These are phyloP conservation scores for Drosophila acutilabella DNA, from an alignment of 2,888 invertebrate species.

Conservation along the genomic window DNA sequence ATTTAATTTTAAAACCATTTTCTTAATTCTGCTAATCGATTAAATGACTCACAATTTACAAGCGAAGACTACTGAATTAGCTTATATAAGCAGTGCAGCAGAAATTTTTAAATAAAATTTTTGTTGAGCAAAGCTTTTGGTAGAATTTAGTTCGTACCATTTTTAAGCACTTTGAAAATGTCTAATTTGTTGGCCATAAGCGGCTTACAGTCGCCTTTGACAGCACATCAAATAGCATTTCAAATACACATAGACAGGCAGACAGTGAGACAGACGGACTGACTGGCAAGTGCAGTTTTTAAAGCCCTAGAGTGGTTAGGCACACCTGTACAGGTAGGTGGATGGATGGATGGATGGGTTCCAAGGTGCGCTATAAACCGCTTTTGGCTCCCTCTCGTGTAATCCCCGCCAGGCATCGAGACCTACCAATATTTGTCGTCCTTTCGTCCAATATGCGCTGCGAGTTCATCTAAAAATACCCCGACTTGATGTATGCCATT, in stretches of 20 bases:
- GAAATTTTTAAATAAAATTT: constrained; percentile 3
- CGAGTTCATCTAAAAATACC: constrained; percentile 37
- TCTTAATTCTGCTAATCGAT: not conserved
- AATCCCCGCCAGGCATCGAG: constrained; percentile 50
- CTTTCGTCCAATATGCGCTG: constrained; percentile 35
- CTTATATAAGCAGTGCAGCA: constrained; percentile 12
- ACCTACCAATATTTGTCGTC: constrained; percentile 48
- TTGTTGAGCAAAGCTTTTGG: not conserved
- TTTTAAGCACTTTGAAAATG: constrained; percentile 45
- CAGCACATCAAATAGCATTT: constrained; percentile 68
- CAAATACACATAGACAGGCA: constrained; percentile 34
- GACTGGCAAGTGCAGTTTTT: constrained; percentile 49
- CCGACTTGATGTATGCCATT: constrained; percentile 35
- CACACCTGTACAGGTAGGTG: not conserved
- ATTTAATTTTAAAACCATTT: not conserved
- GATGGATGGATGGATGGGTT: constrained; percentile 3
- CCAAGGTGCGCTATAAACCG: constrained; percentile 46
- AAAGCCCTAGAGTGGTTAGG: constrained; percentile 43
- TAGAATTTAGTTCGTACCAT: constrained; percentile 4
- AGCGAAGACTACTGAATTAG: not conserved
- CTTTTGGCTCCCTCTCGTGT: constrained; percentile 38
- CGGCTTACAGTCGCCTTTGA: constrained; percentile 59
- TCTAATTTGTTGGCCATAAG: constrained; percentile 74
- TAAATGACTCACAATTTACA: not conserved
- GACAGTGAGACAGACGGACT: not conserved